Evolutionary conservation across 2,888 invertebrate species (phyloP), one percentile per base, ranked within the genome.

Genomic region (Parnassius orleans): DNA sequence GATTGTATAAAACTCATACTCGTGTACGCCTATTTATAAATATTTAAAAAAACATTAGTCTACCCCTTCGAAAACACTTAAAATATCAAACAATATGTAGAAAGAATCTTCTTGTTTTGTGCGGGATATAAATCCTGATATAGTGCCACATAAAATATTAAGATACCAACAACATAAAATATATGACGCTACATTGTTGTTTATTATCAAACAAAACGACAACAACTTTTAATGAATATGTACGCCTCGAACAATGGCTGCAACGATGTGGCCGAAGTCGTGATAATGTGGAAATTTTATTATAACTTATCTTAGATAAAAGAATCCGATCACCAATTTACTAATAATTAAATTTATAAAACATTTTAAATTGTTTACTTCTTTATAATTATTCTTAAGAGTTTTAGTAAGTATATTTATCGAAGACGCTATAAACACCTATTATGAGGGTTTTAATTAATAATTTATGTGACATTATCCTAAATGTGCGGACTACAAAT

Each of bases 111-210:
- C 44, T 62, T 53, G 53, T 53, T 53, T 53, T 43, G 12, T 52
- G 47, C 53, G 2, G 19, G 61, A 43, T 43, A 53, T 62, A 57
- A 62, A 62, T 12, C 24, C 43, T 48, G 47, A 57, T 33, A 5
- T 47, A 62, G 53, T 42, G 48, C 48, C 52, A 47, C 51, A 63
- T 51, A 63, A 58, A 54, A 54, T 46, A 53, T 19, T 50, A 44
- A 58, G n/a, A 63, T 51, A 53, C 19, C 44, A 51, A 54, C 15
- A 33, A 9, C 50, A 41, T 55, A 58, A 53, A 44, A 63, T 54
- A 50, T 50, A 54, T 57, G 19, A 54, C 44, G 46, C 46, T 54
- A 63, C 58, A 54, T 48, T 58, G 54, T 63, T 19, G 46, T 24
- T 51, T 44, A 50, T 3, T 9, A 19, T 46, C n/a, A 46, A 19